These are phyloP conservation scores for Eumaeus atala DNA, from an alignment of 1,140 invertebrate species.

Conservation along the genomic window DNA sequence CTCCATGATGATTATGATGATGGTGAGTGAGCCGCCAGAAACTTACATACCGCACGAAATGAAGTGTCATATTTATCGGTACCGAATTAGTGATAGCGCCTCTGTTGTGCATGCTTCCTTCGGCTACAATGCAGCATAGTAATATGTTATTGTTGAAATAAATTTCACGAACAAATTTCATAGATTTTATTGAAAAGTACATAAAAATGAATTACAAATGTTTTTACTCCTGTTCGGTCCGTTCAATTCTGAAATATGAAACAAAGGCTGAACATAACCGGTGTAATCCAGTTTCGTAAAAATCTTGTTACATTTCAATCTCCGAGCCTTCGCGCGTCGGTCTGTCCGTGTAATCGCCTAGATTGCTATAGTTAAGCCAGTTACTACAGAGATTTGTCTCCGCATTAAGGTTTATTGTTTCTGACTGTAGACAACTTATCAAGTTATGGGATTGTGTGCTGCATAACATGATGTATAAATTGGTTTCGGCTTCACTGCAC, in stretches of 20 bases:
- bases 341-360: slow-evolving; percentile 19
- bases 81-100: too few species aligned
- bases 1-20: too few species aligned
- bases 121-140: too few species aligned
- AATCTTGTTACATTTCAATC: slow-evolving; percentile 30
- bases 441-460: too few species aligned
- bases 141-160: too few species aligned
- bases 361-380: slow-evolving; percentile 23
- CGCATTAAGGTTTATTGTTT: slow-evolving; percentile 18
- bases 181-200: slow-evolving; percentile 2
- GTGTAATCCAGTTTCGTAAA: slow-evolving; percentile 21
- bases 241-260: slow-evolving; percentile 7
- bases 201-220: slow-evolving; percentile 4
- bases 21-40: too few species aligned
- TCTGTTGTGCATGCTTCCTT: too few species aligned
- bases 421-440: too few species aligned
- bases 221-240: slow-evolving; percentile 12
- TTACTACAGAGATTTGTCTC: slow-evolving; percentile 20
- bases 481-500: too few species aligned
- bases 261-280: slow-evolving; percentile 14
- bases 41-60: too few species aligned
- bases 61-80: too few species aligned
- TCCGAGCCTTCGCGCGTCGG: slow-evolving; percentile 15
- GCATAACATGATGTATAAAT: too few species aligned
- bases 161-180: not conserved